These are phyloP conservation scores for Nycticebus coucang DNA, from an alignment of 2,113 vertebrate genomes.

Conservation along the genomic window DNA sequence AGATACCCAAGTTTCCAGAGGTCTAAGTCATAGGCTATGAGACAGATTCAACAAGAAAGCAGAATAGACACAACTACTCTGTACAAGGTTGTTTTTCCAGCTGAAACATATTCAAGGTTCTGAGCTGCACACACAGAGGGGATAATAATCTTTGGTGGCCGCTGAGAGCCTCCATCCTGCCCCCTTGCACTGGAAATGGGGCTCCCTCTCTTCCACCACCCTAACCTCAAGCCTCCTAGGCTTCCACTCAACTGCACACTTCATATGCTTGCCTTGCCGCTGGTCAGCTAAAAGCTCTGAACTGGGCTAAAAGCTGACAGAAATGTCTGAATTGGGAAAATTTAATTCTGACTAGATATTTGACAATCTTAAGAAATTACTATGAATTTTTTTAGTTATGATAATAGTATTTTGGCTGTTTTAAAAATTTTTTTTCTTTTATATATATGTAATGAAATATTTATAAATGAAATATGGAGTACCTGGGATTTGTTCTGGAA, in stretches of 20 bases:
- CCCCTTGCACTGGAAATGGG: neutral
- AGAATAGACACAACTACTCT: fast-evolving
- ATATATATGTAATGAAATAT: neutral
- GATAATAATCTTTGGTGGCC: neutral
- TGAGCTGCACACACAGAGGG: too few species aligned
- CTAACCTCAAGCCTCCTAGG: neutral
- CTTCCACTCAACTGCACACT: neutral
- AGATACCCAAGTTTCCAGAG: too few species aligned
- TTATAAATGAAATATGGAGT: neutral
- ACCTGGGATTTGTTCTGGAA: neutral
- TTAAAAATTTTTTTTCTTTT: neutral
- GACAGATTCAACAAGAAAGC: neutral
- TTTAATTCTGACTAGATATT: too few species aligned
- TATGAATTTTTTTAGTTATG: neutral
- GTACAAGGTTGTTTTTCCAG: neutral
- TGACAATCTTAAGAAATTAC: neutral
- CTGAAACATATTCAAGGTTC: neutral
- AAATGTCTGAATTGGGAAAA: neutral
- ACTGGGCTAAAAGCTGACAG: neutral
- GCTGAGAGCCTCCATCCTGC: neutral
- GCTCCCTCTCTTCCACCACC: neutral
- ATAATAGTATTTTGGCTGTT: neutral
- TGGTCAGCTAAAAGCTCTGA: neutral
- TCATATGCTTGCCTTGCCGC: neutral
- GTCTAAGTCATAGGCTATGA: too few species aligned